Percentiles rank a stretch among this genome's conserved stretches.
Conservation (phyloP, 1,140 invertebrate species). For the Cheumatopsyche charites region DNA sequence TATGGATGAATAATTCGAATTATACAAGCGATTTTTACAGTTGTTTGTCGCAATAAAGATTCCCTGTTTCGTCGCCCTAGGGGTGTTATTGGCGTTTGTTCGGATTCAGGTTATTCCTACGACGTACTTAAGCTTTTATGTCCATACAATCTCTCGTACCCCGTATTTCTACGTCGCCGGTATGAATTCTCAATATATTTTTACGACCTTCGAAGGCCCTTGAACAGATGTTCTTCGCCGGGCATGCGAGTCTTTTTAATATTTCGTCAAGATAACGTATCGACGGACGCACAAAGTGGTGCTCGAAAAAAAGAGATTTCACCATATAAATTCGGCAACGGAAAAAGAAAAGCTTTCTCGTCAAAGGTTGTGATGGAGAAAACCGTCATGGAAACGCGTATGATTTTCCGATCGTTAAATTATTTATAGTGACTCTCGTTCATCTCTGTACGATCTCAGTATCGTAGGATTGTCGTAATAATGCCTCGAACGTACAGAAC, state of each 20-base stretch:
- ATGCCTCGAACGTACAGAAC: no score
- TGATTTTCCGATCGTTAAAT: neutral
- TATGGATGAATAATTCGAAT: neutral
- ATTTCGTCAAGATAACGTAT: conserved; percentile 20
- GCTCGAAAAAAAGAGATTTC: conserved; percentile 5
- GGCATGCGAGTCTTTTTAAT: conserved; percentile 6
- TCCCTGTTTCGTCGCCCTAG: neutral
- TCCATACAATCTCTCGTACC: conserved; percentile 18
- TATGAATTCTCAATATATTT: conserved; percentile 33
- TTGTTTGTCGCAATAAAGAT: neutral
- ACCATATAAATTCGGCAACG: neutral
- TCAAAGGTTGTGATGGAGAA: conserved; percentile 12
- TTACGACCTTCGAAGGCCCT: conserved; percentile 22
- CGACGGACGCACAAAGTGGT: neutral
- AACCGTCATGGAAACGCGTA: neutral
- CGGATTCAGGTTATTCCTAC: neutral
- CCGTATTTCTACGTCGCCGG: neutral
- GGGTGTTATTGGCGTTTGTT: neutral
- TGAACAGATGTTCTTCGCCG: conserved; percentile 20
- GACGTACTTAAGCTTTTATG: conserved; percentile 26
- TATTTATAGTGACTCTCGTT: neutral
- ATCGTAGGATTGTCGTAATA: no score
- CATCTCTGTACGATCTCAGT: no score
- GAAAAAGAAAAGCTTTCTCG: neutral
- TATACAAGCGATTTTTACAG: neutral